A percentile compares a stretch with the other conserved stretches of the same genome.
Evolutionary conservation across 2,113 vertebrate species (phyloP).

Genomic region (Pseudopipra pipra): DNA sequence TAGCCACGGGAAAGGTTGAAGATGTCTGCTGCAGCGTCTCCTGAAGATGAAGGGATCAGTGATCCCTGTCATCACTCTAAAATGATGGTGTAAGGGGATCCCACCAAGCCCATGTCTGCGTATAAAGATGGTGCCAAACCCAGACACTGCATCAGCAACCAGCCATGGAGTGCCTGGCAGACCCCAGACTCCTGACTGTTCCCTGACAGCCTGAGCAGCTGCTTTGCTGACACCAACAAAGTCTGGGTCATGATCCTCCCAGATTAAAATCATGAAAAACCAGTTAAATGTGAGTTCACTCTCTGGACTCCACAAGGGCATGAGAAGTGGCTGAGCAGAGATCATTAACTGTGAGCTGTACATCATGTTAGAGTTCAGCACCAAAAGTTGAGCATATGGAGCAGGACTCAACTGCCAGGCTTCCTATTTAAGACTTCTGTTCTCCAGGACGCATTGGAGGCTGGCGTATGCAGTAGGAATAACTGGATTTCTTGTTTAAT

Average conservation of each 20-base stretch:
- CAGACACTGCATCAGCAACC: neutral
- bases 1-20: neutral
- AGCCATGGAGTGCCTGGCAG: fast-evolving
- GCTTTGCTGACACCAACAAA: neutral
- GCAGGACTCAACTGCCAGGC: neutral
- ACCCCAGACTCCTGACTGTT: neutral
- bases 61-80: neutral
- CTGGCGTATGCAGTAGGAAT: neutral
- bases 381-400: neutral
- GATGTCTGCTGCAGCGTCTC: fast-evolving
- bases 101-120: neutral
- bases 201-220: neutral
- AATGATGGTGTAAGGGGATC: neutral
- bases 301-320: neutral
- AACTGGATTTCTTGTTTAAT: neutral
- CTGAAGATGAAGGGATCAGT: neutral
- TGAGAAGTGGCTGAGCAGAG: neutral
- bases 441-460: neutral
- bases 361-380: neutral
- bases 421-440: fast-evolving
- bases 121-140: neutral
- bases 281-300: neutral
- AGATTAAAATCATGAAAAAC: neutral
- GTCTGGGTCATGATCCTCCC: neutral
- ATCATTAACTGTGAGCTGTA: neutral